A percentile compares a stretch with the other conserved stretches of the same genome.
Conservation (phyloP, 2,888 invertebrate genomes). For the Lochmaea capreae region DNA sequence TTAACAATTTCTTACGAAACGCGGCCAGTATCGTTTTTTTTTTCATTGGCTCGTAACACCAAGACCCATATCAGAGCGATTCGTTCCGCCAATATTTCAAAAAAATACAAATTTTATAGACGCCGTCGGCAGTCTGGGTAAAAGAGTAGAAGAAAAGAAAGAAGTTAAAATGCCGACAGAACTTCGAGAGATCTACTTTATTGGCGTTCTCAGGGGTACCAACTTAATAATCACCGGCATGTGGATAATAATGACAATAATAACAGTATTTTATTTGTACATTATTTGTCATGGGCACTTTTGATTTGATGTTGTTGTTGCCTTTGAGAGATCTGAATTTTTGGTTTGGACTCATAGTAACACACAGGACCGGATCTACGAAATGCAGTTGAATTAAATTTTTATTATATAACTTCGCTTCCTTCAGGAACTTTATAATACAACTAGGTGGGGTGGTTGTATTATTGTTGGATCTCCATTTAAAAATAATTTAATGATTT, state of each 20-base stretch:
- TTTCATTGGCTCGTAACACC: slow-evolving; percentile 10
- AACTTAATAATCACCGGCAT: slow-evolving; percentile 27
- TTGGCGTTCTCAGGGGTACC: slow-evolving; percentile 22
- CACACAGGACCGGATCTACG: not conserved
- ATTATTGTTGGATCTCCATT: too few species aligned
- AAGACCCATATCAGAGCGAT: slow-evolving; percentile 7
- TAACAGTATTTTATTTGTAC: slow-evolving; percentile 34
- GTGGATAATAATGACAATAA: slow-evolving; percentile 33
- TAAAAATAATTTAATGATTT: too few species aligned
- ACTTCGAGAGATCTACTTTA: slow-evolving; percentile 16
- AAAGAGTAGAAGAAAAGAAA: slow-evolving; percentile 11
- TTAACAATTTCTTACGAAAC: too few species aligned
- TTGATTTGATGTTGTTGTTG: slow-evolving; percentile 8
- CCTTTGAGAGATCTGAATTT: not conserved
- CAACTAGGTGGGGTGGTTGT: too few species aligned
- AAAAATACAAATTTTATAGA: slow-evolving; percentile 31
- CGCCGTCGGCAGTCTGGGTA: slow-evolving; percentile 2
- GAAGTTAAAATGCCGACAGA: slow-evolving; percentile 17
- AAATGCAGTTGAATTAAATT: not conserved
- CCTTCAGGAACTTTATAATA: too few species aligned
- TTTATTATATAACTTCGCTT: not conserved
- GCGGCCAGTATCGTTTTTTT: not conserved
- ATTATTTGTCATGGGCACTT: slow-evolving; percentile 15
- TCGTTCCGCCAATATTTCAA: slow-evolving; percentile 29
- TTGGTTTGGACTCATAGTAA: not conserved